phyloP scores from a whole-genome alignment of 2,888 invertebrate genomes.

The Tubulanus polymorphus region DNA sequence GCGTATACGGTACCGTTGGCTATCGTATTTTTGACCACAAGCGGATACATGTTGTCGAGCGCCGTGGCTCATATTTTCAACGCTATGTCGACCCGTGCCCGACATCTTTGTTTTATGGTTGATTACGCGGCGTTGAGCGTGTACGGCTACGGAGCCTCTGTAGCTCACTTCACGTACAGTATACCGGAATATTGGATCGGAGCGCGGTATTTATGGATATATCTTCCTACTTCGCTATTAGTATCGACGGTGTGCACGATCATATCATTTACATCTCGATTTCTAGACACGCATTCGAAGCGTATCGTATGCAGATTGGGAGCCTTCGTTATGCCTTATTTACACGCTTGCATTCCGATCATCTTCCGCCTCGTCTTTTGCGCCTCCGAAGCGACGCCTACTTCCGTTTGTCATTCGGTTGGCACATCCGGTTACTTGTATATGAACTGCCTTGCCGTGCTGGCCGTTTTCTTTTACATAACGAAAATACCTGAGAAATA shows the following conservation, averaged over 20 bases:
- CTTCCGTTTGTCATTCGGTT: conserved; percentile 36
- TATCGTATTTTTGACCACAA: conserved; percentile 40
- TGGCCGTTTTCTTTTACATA: conserved; percentile 50
- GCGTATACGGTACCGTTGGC: conserved; percentile 44
- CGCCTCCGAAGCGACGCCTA: conserved; percentile 16
- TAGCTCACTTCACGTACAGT: conserved; percentile 47
- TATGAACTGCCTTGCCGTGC: too few relatives aligned
- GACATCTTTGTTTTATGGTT: conserved; percentile 50
- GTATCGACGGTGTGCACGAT: background rate
- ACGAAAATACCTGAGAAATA: conserved; percentile 48
- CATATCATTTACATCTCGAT: background rate
- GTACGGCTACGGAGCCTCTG: conserved; percentile 49
- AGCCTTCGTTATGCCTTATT: conserved; percentile 42
- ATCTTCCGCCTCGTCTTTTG: conserved; percentile 35
- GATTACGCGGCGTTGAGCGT: conserved; percentile 52
- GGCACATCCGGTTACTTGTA: conserved; percentile 8
- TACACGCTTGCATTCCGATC: conserved; percentile 45
- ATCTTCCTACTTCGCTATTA: too few relatives aligned
- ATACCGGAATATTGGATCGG: conserved; percentile 32
- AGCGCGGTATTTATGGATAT: conserved; percentile 5
- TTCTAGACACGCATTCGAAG: conserved; percentile 7
- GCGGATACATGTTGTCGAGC: conserved; percentile 38
- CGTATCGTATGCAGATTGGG: conserved; percentile 48
- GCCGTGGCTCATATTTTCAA: conserved; percentile 45
- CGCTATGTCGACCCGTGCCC: conserved; percentile 44